Evolutionary conservation across 2,797 vertebrate species (phyloP), one percentile per base, ranked within the genome.

Genomic region (Hipposideros larvatus): DNA sequence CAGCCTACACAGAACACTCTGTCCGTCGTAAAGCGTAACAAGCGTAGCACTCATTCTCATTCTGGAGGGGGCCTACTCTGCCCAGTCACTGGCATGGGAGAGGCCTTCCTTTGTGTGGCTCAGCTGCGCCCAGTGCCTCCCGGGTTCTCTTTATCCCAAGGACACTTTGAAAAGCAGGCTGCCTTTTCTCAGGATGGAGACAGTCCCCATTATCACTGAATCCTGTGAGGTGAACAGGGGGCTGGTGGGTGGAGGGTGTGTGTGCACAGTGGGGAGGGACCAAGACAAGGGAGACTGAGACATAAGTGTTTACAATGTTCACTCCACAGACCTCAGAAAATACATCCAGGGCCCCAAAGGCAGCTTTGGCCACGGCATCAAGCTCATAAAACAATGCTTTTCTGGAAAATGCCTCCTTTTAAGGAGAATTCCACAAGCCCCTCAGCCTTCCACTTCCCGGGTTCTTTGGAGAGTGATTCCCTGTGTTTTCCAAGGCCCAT

Each of bases 11-110:
- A 91, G 93, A 83, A 22, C 22, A 55, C 73, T 91, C 63, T 84
- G 84, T 65, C 63, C 86, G 84, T 65, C 96, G 83, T 0, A 88
- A 61, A 71, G 85, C 24, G 31, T 53, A 87, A 74, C 0, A 5
- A 70, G 94, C 96, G 92, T 48, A 89, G 77, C 41, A 92, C 89
- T 95, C 87, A 92, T 53, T 95, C 31, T 86, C 80, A 68, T 51
- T 83, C 94, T 53, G 96, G 68, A 90, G 3, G 26, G 4, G 28
- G 53, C 37, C 31, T 26, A 18, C 0, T 9, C 19, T 68, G 79
- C 80, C 95, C 55, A 48, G 2, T 57, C 90, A 5, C 83, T 74
- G 63, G 24, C 83, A 55, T 7, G 4, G 4, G 1, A n/a, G 74
- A 90, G 75, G 48, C 22, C 74, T 90, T 68, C 0, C 0, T 90